Evolutionary conservation across 2,797 vertebrate genomes (phyloP), one percentile per base, ranked within the genome.

Genomic region (Pyrocephalus nanus): DNA sequence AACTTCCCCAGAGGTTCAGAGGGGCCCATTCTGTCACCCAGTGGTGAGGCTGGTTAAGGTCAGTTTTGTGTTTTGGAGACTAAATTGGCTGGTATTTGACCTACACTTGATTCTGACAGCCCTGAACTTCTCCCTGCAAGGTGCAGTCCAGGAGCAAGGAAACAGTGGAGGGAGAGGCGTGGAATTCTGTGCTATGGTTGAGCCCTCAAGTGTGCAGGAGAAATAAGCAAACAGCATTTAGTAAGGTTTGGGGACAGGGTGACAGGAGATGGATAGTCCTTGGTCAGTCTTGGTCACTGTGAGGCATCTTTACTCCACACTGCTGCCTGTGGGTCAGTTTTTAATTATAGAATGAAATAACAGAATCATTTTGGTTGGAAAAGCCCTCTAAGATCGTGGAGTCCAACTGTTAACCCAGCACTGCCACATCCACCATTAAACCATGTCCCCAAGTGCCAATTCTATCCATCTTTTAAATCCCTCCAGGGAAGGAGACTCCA

Each of bases 381-480:
- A 48, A 34, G 6, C 30, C 25, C 27, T 43, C 42, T 12, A 23
- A 48, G 6, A 20, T 34, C 32, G 47, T 15, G 0, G 1, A 54
- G 15, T 55, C 48, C 38, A 27, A 4, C 19, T 5, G 10, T 26
- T 22, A 55, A 64, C 13, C 27, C 34, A 53, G 12, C 38, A 40
- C n/a, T 42, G 30, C 38, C 15, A 11, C 57, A 45, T 18, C 26
- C 47, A 53, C 15, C 54, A 11, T 20, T 38, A 30, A 74, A 16
- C 11, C 9, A 4, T 6, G 3, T 10, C 36, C 34, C 34, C 47
- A 60, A 29, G 45, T 19, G n/a, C 45, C 71, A 43, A 3, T 7
- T 70, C 2, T 23, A 6, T 23, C 8, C 1, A 0, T 21, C 17
- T 9, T 42, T 42, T 17, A 30, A 48, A 38, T 29, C 8, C 15